These are phyloP conservation scores for Sinella curviseta DNA, from an alignment of 1,140 invertebrate genomes.

Conservation along the genomic window DNA sequence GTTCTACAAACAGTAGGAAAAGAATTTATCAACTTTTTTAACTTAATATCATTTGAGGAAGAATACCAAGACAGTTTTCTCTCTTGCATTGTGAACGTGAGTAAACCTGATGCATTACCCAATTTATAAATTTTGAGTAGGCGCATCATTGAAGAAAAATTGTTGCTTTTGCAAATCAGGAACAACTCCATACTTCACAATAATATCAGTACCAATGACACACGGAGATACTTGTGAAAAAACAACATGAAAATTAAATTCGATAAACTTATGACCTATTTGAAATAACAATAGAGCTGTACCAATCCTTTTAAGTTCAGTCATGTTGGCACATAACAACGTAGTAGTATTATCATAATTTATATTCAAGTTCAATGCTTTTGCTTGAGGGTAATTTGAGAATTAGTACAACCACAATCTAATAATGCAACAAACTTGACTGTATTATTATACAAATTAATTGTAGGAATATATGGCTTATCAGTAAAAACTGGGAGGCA, in stretches of 20 bases:
- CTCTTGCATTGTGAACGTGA: neutral
- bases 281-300: neutral
- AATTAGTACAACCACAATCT: neutral
- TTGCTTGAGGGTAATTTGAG: neutral
- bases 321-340: neutral
- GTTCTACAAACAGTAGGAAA: slow-evolving; percentile 16
- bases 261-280: neutral
- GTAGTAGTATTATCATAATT: neutral
- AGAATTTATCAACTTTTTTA: neutral
- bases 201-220: neutral
- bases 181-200: neutral
- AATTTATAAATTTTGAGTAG: neutral
- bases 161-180: neutral
- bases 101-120: neutral
- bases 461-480: neutral
- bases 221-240: neutral
- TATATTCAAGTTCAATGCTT: neutral
- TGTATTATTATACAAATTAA: neutral
- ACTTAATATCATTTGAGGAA: neutral
- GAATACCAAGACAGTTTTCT: no score
- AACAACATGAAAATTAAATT: neutral
- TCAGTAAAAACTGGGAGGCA: neutral
- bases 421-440: neutral
- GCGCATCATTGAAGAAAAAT: neutral
- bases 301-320: neutral